Base-by-base conservation (phyloP, 1,140 invertebrate species). In the Temnothorax curvispinosus region DNA sequence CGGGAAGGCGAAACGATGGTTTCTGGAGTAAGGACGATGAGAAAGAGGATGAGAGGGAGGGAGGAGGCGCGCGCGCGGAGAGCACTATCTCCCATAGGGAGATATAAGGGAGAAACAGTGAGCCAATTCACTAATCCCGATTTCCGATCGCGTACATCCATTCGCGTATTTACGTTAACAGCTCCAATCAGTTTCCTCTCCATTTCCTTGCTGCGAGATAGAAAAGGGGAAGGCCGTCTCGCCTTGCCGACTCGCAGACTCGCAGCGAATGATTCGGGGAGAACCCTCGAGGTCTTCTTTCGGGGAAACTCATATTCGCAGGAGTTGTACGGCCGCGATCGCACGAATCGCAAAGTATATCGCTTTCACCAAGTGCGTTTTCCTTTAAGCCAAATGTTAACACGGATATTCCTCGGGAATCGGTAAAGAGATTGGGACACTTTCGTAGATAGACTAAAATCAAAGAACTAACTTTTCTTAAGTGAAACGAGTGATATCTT, bases 121-220 rank as follows among this genome's bases (percentile, higher is more conserved):
- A 90, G 90, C 91, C 93, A 93, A 93, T 92, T 92, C 90, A 69
- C 90, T 93, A 93, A 93, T 92, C 92, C 91, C 74, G 86, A 92
- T 92, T 92, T 89, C 87, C 93, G 92, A 93, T 94, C 91, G 88
- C 88, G 78, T 85, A 89, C 86, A 76, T 90, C 89, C 86, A 88
- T 88, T 89, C 88, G 85, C 77, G 88, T 93, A 94, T 94, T 94
- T 93, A 92, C 91, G 92, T 93, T 94, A 93, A 93, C 91, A 91
- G 91, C 87, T 91, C 88, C 92, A 92, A 94, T 93, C 93, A 92
- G 91, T 93, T 94, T 92, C 89, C 88, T 91, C 88, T 87, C 90
- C 88, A 92, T 94, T 94, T 93, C 86, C 87, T 88, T 88, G 85
- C 76, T 89, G 77, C 78, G 86, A 74, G 85, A 90, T 90, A 87